Conservation (phyloP, 2,888 invertebrate genomes). For the Papilio protenor region DNA sequence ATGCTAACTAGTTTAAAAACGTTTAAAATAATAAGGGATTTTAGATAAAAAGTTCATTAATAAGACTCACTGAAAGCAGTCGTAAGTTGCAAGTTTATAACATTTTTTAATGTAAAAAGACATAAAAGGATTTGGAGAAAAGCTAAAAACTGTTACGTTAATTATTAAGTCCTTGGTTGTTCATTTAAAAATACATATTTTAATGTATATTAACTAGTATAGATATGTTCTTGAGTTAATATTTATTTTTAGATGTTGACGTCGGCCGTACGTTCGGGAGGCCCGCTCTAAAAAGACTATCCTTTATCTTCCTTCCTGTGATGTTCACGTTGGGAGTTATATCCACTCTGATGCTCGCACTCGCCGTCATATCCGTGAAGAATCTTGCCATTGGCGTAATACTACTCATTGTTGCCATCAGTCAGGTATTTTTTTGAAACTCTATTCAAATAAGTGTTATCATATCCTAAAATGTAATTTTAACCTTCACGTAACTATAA, state of each 20-base stretch:
- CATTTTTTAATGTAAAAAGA: too few species aligned
- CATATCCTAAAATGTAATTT: too few species aligned
- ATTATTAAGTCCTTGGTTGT: too few species aligned
- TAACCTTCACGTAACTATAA: too few species aligned
- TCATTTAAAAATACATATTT: background rate
- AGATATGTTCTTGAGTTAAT: background rate
- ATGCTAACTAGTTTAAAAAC: too few species aligned
- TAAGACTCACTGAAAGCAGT: too few species aligned
- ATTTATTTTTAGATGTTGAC: slow-evolving; percentile 61
- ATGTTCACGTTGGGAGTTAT: slow-evolving; percentile 91
- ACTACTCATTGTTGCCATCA: slow-evolving; percentile 84
- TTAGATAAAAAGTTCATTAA: too few species aligned
- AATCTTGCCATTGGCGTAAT: slow-evolving; percentile 89
- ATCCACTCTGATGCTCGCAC: slow-evolving; percentile 87
- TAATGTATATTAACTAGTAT: background rate
- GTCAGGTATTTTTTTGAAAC: slow-evolving; percentile 72
- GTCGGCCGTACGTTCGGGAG: slow-evolving; percentile 89
- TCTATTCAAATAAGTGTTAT: background rate
- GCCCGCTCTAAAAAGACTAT: slow-evolving; percentile 88
- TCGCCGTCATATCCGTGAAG: slow-evolving; percentile 89
- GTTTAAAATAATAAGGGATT: too few species aligned
- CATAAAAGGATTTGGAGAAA: too few species aligned
- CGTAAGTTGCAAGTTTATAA: too few species aligned
- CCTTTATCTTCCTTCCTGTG: slow-evolving; percentile 88
- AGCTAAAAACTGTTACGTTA: too few species aligned